phyloP scores from a whole-genome alignment of 2,888 invertebrate genomes.

The Napeogenes inachia region DNA sequence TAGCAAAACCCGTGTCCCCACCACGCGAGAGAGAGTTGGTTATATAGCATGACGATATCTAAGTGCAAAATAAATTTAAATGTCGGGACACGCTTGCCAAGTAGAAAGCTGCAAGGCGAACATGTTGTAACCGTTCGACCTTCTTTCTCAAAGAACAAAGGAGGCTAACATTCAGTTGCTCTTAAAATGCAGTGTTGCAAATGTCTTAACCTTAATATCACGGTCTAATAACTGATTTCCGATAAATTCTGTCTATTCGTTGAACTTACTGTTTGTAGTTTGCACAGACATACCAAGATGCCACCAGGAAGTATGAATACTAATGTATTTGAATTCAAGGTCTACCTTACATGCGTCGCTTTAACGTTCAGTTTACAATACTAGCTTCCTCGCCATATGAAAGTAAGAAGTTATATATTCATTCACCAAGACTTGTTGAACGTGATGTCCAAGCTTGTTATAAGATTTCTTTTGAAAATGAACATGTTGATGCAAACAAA shows the following conservation, averaged over 20 bases:
- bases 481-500: slow-evolving; percentile 14
- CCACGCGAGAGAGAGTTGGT: slow-evolving; percentile 62
- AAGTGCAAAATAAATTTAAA: slow-evolving; percentile 73
- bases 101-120: slow-evolving; percentile 76
- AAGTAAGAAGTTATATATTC: slow-evolving; percentile 2
- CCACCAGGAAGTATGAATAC: slow-evolving; percentile 71
- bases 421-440: neutral
- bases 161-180: slow-evolving; percentile 59
- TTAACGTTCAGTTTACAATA: slow-evolving; percentile 58
- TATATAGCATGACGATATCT: slow-evolving; percentile 56
- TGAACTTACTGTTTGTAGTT: slow-evolving; percentile 37
- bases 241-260: slow-evolving; percentile 42
- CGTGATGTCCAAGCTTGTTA: neutral
- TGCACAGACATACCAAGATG: slow-evolving; percentile 52
- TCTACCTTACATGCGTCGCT: slow-evolving; percentile 63
- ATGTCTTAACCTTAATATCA: slow-evolving; percentile 63
- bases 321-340: slow-evolving; percentile 75
- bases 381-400: slow-evolving; percentile 52
- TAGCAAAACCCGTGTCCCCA: slow-evolving; percentile 61
- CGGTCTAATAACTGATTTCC: slow-evolving; percentile 61
- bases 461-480: slow-evolving; percentile 4
- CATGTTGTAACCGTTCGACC: slow-evolving; percentile 72
- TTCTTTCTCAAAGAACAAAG: slow-evolving; percentile 71
- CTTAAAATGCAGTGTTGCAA: slow-evolving; percentile 54
- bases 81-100: slow-evolving; percentile 71